phyloP scores from a whole-genome alignment of 2,797 vertebrate species.

The Acipenser transmontanus region DNA sequence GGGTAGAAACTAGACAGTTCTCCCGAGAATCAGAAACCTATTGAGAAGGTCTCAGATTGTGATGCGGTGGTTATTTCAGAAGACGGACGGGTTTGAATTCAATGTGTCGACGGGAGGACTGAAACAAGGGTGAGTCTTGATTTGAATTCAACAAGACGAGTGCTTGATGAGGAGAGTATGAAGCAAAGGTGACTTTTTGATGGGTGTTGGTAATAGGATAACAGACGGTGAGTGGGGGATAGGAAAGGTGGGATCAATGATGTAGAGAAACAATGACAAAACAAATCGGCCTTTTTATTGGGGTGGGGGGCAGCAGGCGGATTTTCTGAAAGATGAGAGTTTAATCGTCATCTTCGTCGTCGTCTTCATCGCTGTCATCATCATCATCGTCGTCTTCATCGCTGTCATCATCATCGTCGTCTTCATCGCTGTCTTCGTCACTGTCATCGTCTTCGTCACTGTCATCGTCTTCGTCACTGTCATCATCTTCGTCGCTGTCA shows the following conservation, averaged over 20 bases:
- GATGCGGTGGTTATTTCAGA: too few relatives aligned
- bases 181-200: too few relatives aligned
- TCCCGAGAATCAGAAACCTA: too few relatives aligned
- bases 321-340: conserved; percentile 26
- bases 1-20: too few relatives aligned
- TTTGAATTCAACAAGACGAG: too few relatives aligned
- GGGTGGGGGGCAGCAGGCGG: conserved; percentile 10
- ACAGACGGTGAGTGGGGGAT: conserved; percentile 38
- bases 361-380: conserved; percentile 45
- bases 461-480: conserved; percentile 47
- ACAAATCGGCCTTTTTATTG: conserved; percentile 15
- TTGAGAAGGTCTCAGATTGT: too few relatives aligned
- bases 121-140: too few relatives aligned
- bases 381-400: conserved; percentile 45
- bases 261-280: conserved; percentile 17
- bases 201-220: conserved; percentile 18
- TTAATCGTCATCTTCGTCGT: conserved; percentile 38
- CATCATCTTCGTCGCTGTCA: conserved; percentile 42
- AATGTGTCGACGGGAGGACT: too few relatives aligned
- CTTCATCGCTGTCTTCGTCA: conserved; percentile 26
- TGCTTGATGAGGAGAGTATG: too few relatives aligned
- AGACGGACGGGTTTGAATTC: too few relatives aligned
- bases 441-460: conserved; percentile 34
- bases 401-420: conserved; percentile 31
- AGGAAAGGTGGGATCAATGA: conserved; percentile 36